Conservation (phyloP, 2,888 invertebrate genomes). For the Luperina testacea region DNA sequence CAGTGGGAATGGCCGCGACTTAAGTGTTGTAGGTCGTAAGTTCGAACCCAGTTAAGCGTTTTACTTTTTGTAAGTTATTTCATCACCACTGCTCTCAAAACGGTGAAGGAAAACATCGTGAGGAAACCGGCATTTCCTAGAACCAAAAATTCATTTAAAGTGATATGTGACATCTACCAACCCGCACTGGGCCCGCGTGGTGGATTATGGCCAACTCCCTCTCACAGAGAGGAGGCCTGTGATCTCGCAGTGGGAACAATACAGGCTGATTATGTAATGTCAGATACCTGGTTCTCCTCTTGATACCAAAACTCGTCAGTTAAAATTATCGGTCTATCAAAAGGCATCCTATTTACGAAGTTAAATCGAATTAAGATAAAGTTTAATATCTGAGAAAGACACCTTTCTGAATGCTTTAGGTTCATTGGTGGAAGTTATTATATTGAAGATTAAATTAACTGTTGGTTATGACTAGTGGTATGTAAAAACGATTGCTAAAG, state of each 20-base stretch:
- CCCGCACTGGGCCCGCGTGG: background rate
- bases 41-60: too few relatives aligned
- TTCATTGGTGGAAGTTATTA: background rate
- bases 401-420: constrained; percentile 2
- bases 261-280: background rate
- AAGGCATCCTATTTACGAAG: constrained; percentile 21
- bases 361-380: constrained; percentile 48
- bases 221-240: background rate
- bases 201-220: background rate
- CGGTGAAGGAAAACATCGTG: background rate
- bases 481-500: background rate
- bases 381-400: constrained; percentile 29
- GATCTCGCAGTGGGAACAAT: background rate
- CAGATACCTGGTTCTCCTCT: constrained; percentile 35
- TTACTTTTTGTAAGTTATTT: background rate
- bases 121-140: background rate
- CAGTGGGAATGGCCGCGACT: too few relatives aligned
- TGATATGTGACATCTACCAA: background rate
- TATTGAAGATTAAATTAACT: background rate
- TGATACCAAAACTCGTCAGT: constrained; percentile 29
- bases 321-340: constrained; percentile 37
- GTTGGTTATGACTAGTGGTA: background rate
- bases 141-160: too few relatives aligned
- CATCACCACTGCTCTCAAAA: background rate
- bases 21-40: too few relatives aligned